These are phyloP conservation scores for Somateria mollissima DNA, from an alignment of 2,797 vertebrate genomes.

Conservation along the genomic window DNA sequence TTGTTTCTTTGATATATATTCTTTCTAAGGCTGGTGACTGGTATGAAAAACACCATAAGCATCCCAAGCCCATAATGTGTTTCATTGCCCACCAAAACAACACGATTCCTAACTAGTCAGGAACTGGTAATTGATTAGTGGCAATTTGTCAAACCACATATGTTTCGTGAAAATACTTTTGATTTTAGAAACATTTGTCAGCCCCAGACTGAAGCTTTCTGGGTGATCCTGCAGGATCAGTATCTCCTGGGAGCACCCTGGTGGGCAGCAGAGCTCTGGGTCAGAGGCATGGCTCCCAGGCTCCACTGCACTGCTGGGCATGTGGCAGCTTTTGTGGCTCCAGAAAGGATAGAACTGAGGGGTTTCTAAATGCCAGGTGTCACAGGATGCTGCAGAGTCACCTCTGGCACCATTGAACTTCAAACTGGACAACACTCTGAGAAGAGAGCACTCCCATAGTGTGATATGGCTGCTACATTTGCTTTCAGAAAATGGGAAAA, in stretches of 20 bases:
- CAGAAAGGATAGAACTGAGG: neutral
- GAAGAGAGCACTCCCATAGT: neutral
- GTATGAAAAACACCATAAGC: neutral
- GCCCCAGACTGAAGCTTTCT: neutral
- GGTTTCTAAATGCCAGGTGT: neutral
- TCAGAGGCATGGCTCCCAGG: neutral
- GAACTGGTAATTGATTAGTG: neutral
- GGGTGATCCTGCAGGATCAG: neutral
- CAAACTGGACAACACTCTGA: neutral
- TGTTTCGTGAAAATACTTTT: neutral
- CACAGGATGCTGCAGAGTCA: accelerated
- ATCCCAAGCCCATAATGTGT: neutral
- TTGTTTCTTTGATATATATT: neutral
- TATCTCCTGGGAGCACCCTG: neutral
- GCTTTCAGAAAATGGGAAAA: neutral
- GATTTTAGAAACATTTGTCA: neutral
- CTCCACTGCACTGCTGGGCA: neutral
- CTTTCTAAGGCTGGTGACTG: neutral
- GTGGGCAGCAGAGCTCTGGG: neutral
- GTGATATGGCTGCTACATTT: neutral
- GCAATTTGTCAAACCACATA: neutral
- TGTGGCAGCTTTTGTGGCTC: neutral
- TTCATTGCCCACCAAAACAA: neutral
- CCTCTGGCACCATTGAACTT: neutral
- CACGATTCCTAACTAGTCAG: neutral